These are phyloP conservation scores for Gephyroberyx darwinii DNA, from an alignment of 2,797 vertebrate genomes.

Conservation along the genomic window DNA sequence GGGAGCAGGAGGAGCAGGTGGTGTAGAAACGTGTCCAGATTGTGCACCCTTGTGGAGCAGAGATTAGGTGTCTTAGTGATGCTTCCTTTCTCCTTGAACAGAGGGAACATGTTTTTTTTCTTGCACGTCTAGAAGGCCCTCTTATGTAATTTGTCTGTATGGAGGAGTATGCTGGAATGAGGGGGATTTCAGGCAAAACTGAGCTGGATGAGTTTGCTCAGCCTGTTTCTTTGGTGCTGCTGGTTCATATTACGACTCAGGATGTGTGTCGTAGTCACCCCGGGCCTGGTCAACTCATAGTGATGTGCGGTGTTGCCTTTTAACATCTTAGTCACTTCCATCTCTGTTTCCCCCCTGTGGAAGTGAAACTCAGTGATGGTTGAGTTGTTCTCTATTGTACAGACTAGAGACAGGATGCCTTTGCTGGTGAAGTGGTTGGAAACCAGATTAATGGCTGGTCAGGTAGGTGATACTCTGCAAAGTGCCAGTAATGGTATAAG, in stretches of 20 bases:
- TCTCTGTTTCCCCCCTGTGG: slow-evolving; percentile 92
- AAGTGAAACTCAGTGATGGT: slow-evolving; percentile 87
- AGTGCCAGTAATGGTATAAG: slow-evolving; percentile 27
- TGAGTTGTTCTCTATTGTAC: slow-evolving; percentile 84
- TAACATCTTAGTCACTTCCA: slow-evolving; percentile 90
- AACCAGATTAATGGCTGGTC: slow-evolving; percentile 86
- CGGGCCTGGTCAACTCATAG: slow-evolving; percentile 89
- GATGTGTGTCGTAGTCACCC: slow-evolving; percentile 90
- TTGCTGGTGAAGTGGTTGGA: slow-evolving; percentile 89
- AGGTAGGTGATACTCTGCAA: slow-evolving; percentile 86
- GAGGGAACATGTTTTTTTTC: slow-evolving; percentile 55
- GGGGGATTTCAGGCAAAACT: background rate
- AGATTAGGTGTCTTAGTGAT: slow-evolving; percentile 60
- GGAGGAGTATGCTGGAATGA: background rate
- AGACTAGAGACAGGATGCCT: slow-evolving; percentile 87
- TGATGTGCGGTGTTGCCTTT: slow-evolving; percentile 89
- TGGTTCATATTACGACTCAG: slow-evolving; percentile 91
- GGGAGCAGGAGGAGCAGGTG: slow-evolving; percentile 71
- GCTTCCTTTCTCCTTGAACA: slow-evolving; percentile 71
- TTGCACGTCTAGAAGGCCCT: background rate
- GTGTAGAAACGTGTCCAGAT: slow-evolving; percentile 21
- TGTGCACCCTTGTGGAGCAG: background rate
- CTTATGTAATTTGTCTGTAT: slow-evolving; percentile 17
- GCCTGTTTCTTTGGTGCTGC: slow-evolving; percentile 85
- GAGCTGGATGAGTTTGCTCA: too few relatives aligned